A percentile compares a stretch with the other conserved stretches of the same genome.
Evolutionary conservation across 2,888 invertebrate species (phyloP).

Genomic region (Unio pictorum): DNA sequence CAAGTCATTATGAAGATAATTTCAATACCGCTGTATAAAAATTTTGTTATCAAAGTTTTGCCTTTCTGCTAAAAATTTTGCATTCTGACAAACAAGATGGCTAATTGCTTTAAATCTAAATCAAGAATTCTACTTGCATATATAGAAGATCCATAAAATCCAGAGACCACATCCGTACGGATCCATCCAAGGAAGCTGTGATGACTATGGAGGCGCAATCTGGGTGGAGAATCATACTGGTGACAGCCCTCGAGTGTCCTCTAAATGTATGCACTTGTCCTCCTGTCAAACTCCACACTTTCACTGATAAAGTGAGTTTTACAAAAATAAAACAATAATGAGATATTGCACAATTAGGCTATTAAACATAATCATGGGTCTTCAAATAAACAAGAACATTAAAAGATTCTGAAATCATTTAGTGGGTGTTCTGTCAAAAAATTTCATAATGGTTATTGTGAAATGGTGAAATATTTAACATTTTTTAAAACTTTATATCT

Average conservation of each 20-base stretch:
- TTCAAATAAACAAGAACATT: not conserved
- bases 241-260: slow-evolving; percentile 69
- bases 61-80: no score
- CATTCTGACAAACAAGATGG: not conserved
- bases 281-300: slow-evolving; percentile 68
- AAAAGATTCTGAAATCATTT: not conserved
- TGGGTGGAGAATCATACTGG: slow-evolving; percentile 66
- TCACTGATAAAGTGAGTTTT: slow-evolving; percentile 51
- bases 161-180: slow-evolving; percentile 68
- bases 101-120: not conserved
- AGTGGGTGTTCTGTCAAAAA: not conserved
- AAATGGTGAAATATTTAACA: no score
- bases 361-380: not conserved
- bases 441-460: no score
- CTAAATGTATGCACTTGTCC: slow-evolving; percentile 68
- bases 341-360: not conserved
- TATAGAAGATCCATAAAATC: slow-evolving; percentile 67
- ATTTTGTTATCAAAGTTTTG: no score
- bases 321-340: not conserved
- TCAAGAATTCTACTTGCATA: slow-evolving; percentile 47
- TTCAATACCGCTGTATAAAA: not conserved
- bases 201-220: slow-evolving; percentile 61
- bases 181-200: slow-evolving; percentile 69
- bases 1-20: not conserved
- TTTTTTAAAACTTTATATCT: no score